These are phyloP conservation scores for Lepidostoma basale DNA, from an alignment of 1,140 invertebrate species.

Conservation along the genomic window DNA sequence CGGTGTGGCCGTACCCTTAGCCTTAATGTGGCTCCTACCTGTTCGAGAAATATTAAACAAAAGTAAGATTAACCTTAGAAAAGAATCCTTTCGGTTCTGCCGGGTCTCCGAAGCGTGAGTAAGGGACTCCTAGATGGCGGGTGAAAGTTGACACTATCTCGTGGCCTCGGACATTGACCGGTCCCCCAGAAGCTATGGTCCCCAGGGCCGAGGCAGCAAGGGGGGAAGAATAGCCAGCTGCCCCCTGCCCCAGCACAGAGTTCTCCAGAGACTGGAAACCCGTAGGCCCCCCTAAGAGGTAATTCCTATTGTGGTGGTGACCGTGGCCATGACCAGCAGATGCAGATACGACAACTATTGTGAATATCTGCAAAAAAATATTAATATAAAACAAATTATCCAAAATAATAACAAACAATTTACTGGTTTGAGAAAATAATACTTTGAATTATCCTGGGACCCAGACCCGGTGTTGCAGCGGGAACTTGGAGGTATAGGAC, in stretches of 20 bases:
- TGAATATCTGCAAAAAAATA: conserved; percentile 3
- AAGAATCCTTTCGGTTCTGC: neutral
- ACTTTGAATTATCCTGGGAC: no score
- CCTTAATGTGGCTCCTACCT: no score
- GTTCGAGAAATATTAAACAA: no score
- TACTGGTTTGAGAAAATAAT: no score
- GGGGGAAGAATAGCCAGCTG: neutral
- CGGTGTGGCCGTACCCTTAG: no score
- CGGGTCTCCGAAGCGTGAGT: neutral
- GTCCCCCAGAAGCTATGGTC: neutral
- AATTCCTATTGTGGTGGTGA: no score
- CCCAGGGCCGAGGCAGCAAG: neutral
- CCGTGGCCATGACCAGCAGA: no score
- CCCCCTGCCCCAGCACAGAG: neutral
- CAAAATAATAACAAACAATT: no score
- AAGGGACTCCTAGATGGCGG: neutral
- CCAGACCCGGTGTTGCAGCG: no score
- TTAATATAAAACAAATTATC: no score
- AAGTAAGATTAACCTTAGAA: conserved; percentile 25
- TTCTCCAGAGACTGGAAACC: neutral
- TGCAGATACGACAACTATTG: neutral
- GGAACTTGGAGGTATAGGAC: no score
- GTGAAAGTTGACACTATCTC: neutral
- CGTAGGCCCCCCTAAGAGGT: no score
- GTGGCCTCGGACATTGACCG: neutral